Conservation (phyloP, 1,140 invertebrate genomes). For the Tyrophagus putrescentiae region DNA sequence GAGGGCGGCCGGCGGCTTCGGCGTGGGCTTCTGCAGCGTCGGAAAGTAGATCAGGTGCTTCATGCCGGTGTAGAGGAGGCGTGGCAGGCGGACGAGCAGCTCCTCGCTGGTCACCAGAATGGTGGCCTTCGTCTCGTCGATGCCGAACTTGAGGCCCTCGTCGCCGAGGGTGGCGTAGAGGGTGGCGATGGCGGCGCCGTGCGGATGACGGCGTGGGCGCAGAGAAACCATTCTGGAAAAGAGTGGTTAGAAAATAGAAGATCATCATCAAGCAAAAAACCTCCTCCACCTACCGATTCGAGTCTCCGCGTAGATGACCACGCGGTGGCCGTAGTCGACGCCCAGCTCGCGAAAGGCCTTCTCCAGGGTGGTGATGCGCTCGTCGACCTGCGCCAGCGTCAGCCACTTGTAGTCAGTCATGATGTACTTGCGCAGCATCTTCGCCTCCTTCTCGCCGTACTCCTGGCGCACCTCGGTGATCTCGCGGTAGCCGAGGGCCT, state of each 20-base stretch:
- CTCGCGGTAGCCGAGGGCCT: constrained; percentile 72
- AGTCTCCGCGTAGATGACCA: constrained; percentile 94
- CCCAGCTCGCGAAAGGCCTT: constrained; percentile 48
- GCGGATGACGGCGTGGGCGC: constrained; percentile 39
- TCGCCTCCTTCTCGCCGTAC: constrained; percentile 54
- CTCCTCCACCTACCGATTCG: too few relatives aligned
- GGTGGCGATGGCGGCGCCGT: constrained; percentile 55
- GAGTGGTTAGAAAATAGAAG: too few relatives aligned
- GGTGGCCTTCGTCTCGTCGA: constrained; percentile 86
- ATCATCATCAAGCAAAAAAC: not conserved
- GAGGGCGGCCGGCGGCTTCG: not conserved
- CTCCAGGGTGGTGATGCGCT: constrained; percentile 55
- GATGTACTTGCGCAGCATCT: not conserved
- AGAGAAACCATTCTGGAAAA: constrained; percentile 83
- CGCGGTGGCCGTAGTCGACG: constrained; percentile 43
- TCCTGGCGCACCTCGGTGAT: constrained; percentile 85
- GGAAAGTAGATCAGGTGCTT: too few relatives aligned
- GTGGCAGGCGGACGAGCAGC: constrained; percentile 59
- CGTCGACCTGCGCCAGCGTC: constrained; percentile 60
- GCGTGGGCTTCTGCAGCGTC: too few relatives aligned
- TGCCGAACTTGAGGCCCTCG: constrained; percentile 82
- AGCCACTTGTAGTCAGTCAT: constrained; percentile 18
- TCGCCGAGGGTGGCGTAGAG: constrained; percentile 91
- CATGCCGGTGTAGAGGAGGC: too few relatives aligned
- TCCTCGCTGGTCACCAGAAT: constrained; percentile 48